Conservation (phyloP, 2,797 vertebrate species). For the Echeneis naucrates region DNA sequence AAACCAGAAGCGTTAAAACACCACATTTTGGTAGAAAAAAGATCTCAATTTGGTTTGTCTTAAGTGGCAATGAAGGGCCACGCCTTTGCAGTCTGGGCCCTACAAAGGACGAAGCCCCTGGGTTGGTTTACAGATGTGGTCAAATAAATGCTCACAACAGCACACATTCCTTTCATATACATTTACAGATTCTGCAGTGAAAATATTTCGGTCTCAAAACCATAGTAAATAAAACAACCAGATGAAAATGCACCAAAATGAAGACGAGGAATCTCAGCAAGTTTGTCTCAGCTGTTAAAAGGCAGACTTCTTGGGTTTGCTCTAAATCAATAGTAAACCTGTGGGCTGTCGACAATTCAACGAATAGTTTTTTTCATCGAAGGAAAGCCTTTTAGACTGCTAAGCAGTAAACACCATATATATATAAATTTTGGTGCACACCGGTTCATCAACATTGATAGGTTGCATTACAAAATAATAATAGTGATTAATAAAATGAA, state of each 20-base stretch:
- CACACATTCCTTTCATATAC: background rate
- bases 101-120: too few relatives aligned
- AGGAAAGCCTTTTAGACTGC: conserved; percentile 37
- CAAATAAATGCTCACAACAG: too few relatives aligned
- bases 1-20: too few relatives aligned
- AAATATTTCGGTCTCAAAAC: background rate
- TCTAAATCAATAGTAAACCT: conserved; percentile 5
- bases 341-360: conserved; percentile 7
- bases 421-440: conserved; percentile 24
- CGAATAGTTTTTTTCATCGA: conserved; percentile 30
- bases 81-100: too few relatives aligned
- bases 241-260: background rate
- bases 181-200: too few relatives aligned
- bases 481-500: too few relatives aligned
- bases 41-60: too few relatives aligned
- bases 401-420: conserved; percentile 38
- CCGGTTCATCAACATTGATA: conserved; percentile 12
- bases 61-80: too few relatives aligned
- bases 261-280: background rate
- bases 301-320: conserved; percentile 18
- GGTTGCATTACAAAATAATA: too few relatives aligned
- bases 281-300: background rate
- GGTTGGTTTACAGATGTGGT: too few relatives aligned
- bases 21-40: too few relatives aligned
- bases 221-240: background rate